Percentiles rank a stretch among this genome's conserved stretches.
Conservation (phyloP, 2,113 vertebrate species). For the Emydocephalus ijimae region DNA sequence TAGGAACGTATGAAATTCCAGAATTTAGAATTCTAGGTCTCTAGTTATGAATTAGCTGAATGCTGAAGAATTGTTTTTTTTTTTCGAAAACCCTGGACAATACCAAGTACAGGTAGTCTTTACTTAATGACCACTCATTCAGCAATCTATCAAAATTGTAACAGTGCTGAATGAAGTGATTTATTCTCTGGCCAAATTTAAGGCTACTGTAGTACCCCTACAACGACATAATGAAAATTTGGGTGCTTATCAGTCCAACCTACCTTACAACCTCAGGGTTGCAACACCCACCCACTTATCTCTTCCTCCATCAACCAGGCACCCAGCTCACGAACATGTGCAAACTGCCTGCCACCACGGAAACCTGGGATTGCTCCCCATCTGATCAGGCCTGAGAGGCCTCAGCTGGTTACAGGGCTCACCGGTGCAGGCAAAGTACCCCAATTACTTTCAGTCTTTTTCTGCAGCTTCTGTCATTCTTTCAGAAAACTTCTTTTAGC, state of each 20-base stretch:
- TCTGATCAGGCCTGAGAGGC: not conserved
- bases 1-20: not conserved
- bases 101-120: not conserved
- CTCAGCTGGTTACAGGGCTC: not conserved
- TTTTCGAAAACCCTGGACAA: not conserved
- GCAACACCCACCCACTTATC: not conserved
- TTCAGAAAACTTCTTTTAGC: not conserved
- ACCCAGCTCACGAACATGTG: not conserved
- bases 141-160: not conserved
- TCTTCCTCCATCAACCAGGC: not conserved
- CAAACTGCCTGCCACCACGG: not conserved
- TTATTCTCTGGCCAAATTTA: not conserved
- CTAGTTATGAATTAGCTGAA: not conserved
- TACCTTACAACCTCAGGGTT: not conserved
- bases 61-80: not conserved
- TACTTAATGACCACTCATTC: not conserved
- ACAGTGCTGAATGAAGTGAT: not conserved
- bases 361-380: not conserved
- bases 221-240: not conserved
- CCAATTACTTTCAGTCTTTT: not conserved
- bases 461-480: not conserved
- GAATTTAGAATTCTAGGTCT: not conserved
- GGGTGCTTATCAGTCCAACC: not conserved
- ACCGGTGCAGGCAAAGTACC: not conserved
- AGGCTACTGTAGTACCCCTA: not conserved